These are phyloP conservation scores for Ophion costatus DNA, from an alignment of 2,888 invertebrate species.

Conservation along the genomic window DNA sequence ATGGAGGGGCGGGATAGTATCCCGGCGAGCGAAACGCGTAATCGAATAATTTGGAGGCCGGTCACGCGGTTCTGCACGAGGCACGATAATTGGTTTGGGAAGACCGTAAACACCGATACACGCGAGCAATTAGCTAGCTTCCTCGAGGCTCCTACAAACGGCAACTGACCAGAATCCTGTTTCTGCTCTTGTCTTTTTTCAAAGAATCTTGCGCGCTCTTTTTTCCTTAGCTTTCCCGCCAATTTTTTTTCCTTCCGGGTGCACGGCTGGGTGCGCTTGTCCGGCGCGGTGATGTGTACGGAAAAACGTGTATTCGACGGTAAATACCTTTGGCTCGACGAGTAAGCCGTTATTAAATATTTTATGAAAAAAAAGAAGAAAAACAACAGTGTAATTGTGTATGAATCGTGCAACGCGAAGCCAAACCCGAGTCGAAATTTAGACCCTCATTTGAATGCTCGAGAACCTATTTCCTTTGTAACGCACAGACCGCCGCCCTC, in stretches of 20 bases:
- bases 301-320: background rate
- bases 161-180: constrained; percentile 9
- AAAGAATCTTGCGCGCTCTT: constrained; percentile 34
- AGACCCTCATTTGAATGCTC: too few species aligned
- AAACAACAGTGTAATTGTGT: too few species aligned
- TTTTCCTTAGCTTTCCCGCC: constrained; percentile 29
- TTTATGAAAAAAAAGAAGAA: too few species aligned
- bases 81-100: constrained; percentile 69
- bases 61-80: constrained; percentile 69
- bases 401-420: too few species aligned
- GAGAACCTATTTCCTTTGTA: too few species aligned
- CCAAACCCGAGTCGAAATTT: too few species aligned
- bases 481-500: too few species aligned
- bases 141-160: constrained; percentile 48
- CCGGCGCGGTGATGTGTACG: background rate
- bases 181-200: constrained; percentile 11
- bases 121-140: constrained; percentile 69
- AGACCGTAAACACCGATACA: constrained; percentile 68
- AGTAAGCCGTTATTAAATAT: too few species aligned
- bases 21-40: constrained; percentile 50
- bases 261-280: background rate
- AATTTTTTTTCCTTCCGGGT: constrained; percentile 16
- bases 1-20: background rate
- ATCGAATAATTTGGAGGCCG: constrained; percentile 70
- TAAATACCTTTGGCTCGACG: too few species aligned